phyloP scores from a whole-genome alignment of 2,113 vertebrate species.

The Neopipo cinnamomea region DNA sequence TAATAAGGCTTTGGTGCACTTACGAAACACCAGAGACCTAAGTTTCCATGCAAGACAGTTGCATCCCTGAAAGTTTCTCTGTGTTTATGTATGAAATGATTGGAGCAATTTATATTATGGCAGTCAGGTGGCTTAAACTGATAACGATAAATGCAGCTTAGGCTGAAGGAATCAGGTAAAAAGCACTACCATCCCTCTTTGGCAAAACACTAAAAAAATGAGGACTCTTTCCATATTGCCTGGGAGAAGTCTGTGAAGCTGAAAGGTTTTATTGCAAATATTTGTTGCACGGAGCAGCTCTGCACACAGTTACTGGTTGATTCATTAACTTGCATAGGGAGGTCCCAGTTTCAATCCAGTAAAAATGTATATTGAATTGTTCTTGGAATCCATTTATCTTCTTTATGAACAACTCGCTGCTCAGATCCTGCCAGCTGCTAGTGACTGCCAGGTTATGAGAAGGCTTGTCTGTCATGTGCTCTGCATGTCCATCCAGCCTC shows the following conservation, averaged over 20 bases:
- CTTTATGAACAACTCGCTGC: background rate
- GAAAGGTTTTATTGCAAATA: slow-evolving; percentile 6
- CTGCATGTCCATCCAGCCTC: background rate
- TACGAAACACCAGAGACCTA: background rate
- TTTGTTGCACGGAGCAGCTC: background rate
- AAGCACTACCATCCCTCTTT: background rate
- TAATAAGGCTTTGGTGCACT: background rate
- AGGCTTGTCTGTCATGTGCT: slow-evolving; percentile 17
- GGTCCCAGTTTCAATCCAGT: background rate
- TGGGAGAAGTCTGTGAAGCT: background rate
- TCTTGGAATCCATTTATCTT: background rate
- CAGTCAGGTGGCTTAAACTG: background rate
- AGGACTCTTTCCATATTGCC: background rate
- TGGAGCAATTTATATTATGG: background rate
- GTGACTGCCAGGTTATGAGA: slow-evolving; percentile 3
- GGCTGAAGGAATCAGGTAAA: background rate
- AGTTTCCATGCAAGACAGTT: background rate
- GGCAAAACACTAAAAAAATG: background rate
- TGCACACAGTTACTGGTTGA: background rate
- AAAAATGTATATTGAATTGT: background rate
- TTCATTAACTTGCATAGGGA: background rate
- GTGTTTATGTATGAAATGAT: background rate
- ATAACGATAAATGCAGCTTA: background rate
- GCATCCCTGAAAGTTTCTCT: background rate
- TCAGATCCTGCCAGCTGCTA: slow-evolving; percentile 38